A percentile compares a stretch with the other conserved stretches of the same genome.
Evolutionary conservation across 2,888 invertebrate genomes (phyloP).

Genomic region (Phyllotreta cruciferae): DNA sequence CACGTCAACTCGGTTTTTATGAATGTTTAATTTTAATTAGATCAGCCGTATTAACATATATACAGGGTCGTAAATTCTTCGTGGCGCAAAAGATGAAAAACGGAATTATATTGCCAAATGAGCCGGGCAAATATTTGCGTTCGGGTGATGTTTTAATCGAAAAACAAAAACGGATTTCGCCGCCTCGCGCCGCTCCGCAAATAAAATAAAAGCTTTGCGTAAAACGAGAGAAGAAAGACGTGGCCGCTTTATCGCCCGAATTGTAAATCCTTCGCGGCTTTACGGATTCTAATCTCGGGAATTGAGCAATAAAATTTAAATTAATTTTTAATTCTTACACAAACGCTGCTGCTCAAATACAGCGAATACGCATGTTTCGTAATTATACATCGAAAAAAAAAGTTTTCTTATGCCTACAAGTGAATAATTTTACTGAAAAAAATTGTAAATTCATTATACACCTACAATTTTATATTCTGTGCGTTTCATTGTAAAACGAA

Average conservation of each 20-base stretch:
- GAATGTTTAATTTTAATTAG: too few species aligned
- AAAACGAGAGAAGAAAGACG: constrained; percentile 18
- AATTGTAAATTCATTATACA: too few species aligned
- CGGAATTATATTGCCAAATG: constrained; percentile 19
- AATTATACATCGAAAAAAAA: too few species aligned
- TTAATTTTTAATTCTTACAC: constrained; percentile 43
- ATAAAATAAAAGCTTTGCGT: constrained; percentile 32
- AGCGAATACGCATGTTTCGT: background rate
- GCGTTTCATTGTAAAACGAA: too few species aligned
- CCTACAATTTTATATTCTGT: too few species aligned
- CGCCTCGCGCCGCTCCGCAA: constrained; percentile 31
- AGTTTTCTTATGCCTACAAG: too few species aligned
- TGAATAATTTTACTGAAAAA: too few species aligned
- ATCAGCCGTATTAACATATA: too few species aligned
- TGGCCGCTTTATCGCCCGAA: constrained; percentile 34
- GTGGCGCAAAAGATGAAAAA: constrained; percentile 4
- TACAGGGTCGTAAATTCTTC: too few species aligned
- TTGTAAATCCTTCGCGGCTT: constrained; percentile 37
- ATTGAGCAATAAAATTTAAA: constrained; percentile 43
- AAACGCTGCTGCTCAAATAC: constrained; percentile 27
- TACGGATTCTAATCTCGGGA: constrained; percentile 38
- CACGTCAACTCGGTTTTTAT: too few species aligned
- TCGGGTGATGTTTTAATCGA: constrained; percentile 33
- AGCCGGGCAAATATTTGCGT: constrained; percentile 36
- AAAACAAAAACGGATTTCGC: constrained; percentile 34